Evolutionary conservation across 2,113 vertebrate species (phyloP), one percentile per base, ranked within the genome.

Genomic region (Gallinago undulata): DNA sequence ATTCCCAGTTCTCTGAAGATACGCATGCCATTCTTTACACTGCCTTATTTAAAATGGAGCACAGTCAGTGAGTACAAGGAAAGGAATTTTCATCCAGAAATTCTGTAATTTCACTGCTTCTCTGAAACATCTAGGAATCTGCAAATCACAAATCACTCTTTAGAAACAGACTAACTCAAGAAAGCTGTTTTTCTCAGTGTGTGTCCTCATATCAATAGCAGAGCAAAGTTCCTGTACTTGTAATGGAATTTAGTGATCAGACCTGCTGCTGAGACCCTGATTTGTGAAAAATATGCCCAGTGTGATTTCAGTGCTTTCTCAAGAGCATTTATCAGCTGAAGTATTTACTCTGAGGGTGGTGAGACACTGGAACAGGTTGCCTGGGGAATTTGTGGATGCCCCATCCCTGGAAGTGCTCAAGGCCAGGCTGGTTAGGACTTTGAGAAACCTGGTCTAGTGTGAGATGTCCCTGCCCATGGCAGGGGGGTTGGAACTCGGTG

Each of bases 1-100:
- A 48, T 48, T 82, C 30, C 17, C 28, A 84, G 31, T 48, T 92
- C 64, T 84, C 56, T 2, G 0, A 68, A 81, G 30, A 47, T 22
- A 5, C 1, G 4, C 0, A 0, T 63, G 41, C 17, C 11, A 1
- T 93, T 88, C 85, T 70, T 90, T 9, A 50, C 10, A 41, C 4
- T 55, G 8, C 55, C 27, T 69, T 70, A 21, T 60, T 77, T 88
- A 64, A 78, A 92, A 35, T 31, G 30, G 11, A 68, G 8, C 35
- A 24, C 33, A 35, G 10, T 50, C 13, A 72, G 1, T 83, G 19
- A 60, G 18, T 43, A 53, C 28, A 50, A 5, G 2, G 23, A 62
- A 67, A 90, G 24, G 33, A 56, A 41, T 74, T 69, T 93, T 78
- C 35, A 81, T 60, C 11, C 6, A 64, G 68, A 91, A 85, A 64